These are phyloP conservation scores for Zaprionus kolodkinae DNA, from an alignment of 1,140 invertebrate genomes.

Conservation along the genomic window DNA sequence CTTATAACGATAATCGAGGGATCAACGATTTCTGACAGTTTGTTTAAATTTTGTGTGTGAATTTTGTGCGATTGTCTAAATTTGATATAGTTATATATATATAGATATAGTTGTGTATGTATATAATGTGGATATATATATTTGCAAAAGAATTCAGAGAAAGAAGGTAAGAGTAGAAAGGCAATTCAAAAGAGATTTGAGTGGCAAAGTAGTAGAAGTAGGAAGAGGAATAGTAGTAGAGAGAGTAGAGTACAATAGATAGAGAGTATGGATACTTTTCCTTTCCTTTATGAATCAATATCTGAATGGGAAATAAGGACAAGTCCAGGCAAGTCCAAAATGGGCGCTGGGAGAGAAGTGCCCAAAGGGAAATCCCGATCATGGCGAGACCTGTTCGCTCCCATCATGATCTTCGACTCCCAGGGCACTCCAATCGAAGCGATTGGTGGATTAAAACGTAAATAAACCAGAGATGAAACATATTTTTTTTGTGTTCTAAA, in stretches of 20 bases:
- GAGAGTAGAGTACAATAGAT: slow-evolving; percentile 26
- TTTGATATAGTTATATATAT: slow-evolving; percentile 48
- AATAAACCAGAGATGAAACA: slow-evolving; percentile 5
- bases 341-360: background rate
- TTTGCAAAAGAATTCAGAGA: slow-evolving; percentile 72
- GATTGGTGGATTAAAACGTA: slow-evolving; percentile 4
- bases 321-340: slow-evolving; percentile 6
- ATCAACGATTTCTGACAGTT: slow-evolving; percentile 45
- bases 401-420: background rate
- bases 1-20: slow-evolving; percentile 52
- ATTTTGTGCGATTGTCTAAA: slow-evolving; percentile 74
- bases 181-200: slow-evolving; percentile 60
- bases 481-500: background rate
- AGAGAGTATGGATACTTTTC: slow-evolving; percentile 29
- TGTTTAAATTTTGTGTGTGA: slow-evolving; percentile 63
- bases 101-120: slow-evolving; percentile 64
- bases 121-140: slow-evolving; percentile 71
- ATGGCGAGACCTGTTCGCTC: background rate
- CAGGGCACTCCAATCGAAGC: background rate
- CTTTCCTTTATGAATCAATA: slow-evolving; percentile 35
- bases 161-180: slow-evolving; percentile 50
- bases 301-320: slow-evolving; percentile 14
- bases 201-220: slow-evolving; percentile 34
- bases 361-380: background rate
- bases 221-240: slow-evolving; percentile 3